Conservation (phyloP, 2,888 invertebrate genomes). For the Drosophila colorata region DNA sequence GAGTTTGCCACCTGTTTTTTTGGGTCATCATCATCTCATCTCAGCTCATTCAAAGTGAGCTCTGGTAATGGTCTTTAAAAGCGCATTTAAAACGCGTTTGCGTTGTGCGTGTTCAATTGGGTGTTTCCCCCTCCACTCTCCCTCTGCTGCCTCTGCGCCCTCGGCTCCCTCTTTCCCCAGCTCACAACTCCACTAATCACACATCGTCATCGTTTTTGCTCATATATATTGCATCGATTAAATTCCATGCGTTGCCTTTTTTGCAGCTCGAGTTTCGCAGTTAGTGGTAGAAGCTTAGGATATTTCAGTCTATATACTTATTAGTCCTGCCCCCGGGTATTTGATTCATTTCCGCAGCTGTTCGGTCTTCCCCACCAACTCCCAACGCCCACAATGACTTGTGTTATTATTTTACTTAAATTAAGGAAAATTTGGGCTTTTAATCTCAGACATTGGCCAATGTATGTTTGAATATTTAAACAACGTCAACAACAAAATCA, state of each 20-base stretch:
- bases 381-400: constrained; percentile 34
- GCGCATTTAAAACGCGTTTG: constrained; percentile 76
- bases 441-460: constrained; percentile 1
- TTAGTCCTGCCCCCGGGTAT: constrained; percentile 20
- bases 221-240: constrained; percentile 42
- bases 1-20: constrained; percentile 47
- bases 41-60: constrained; percentile 6
- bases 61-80: constrained; percentile 62
- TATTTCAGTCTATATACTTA: constrained; percentile 1
- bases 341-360: constrained; percentile 20
- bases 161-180: background rate
- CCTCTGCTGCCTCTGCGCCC: background rate
- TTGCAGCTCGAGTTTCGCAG: constrained; percentile 9
- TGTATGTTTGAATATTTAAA: constrained; percentile 33
- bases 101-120: constrained; percentile 56
- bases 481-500: constrained; percentile 10
- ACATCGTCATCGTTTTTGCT: constrained; percentile 40
- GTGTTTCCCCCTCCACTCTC: constrained; percentile 1
- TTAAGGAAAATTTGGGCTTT: constrained; percentile 15
- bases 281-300: constrained; percentile 1
- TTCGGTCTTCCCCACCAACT: background rate
- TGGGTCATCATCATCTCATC: constrained; percentile 50
- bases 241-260: constrained; percentile 46
- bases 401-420: constrained; percentile 11
- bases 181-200: constrained; percentile 35